A percentile compares a stretch with the other conserved stretches of the same genome.
Conservation (phyloP, 2,113 vertebrate species). For the Myotis brandtii region DNA sequence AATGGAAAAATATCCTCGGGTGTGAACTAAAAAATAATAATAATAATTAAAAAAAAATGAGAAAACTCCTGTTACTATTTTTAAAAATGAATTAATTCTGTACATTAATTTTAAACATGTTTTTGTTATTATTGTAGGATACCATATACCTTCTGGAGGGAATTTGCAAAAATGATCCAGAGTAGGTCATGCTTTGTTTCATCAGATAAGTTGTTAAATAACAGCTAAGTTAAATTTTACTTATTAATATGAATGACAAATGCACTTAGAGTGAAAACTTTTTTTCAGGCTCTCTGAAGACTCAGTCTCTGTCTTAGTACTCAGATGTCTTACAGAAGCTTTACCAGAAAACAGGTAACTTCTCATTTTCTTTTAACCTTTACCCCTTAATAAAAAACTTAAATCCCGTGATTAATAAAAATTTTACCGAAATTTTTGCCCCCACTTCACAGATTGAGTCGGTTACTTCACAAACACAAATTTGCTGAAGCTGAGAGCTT, state of each 20-base stretch:
- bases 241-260: background rate
- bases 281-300: conserved; percentile 83
- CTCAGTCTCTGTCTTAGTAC: conserved; percentile 87
- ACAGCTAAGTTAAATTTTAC: background rate
- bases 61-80: too few relatives aligned
- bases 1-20: too few relatives aligned
- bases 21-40: too few relatives aligned
- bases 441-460: conserved; percentile 89
- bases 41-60: too few relatives aligned
- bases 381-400: background rate
- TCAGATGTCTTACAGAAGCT: conserved; percentile 96
- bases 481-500: conserved; percentile 98
- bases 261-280: background rate
- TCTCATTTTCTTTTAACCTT: background rate
- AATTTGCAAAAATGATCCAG: conserved; percentile 87
- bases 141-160: conserved; percentile 95
- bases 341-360: conserved; percentile 96
- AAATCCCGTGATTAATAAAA: background rate
- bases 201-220: background rate
- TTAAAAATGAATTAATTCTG: background rate
- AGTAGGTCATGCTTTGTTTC: conserved; percentile 85
- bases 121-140: conserved; percentile 87
- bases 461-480: conserved; percentile 95
- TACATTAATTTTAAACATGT: conserved; percentile 21
- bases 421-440: conserved; percentile 17